Conservation (phyloP, 2,888 invertebrate genomes). For the Epistrophe grossulariae region DNA sequence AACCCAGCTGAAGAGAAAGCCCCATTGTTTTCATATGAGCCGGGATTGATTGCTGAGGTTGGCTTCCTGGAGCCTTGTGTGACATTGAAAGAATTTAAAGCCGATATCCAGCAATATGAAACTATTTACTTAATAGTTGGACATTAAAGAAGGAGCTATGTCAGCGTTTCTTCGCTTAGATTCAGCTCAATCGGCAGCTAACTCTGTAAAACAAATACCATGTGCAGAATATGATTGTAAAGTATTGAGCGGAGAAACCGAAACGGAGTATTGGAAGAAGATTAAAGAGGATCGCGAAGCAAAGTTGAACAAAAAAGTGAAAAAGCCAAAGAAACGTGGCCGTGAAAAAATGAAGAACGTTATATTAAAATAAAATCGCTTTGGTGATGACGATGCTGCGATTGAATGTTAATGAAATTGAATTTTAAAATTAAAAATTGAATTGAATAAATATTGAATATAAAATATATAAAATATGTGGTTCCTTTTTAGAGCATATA, state of each 20-base stretch:
- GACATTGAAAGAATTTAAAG: conserved; percentile 89
- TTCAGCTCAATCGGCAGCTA: conserved; percentile 84
- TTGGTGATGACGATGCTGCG: conserved; percentile 80
- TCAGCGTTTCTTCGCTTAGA: no score
- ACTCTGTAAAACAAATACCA: conserved; percentile 79
- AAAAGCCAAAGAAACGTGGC: conserved; percentile 81
- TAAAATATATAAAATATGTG: not conserved
- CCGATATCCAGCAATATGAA: conserved; percentile 86
- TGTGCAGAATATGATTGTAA: conserved; percentile 82
- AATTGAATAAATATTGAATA: not conserved
- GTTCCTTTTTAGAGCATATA: no score
- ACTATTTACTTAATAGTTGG: conserved; percentile 92
- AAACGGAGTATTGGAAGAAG: conserved; percentile 92
- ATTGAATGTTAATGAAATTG: conserved; percentile 25
- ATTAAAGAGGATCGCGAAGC: conserved; percentile 86
- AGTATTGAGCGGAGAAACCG: conserved; percentile 87
- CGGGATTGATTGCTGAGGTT: conserved; percentile 90
- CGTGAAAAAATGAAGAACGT: no score
- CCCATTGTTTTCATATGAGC: conserved; percentile 84
- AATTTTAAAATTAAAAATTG: not conserved
- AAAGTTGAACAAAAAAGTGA: conserved; percentile 81
- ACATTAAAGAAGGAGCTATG: conserved; percentile 89
- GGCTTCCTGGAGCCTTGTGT: conserved; percentile 87
- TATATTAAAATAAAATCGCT: conserved; percentile 81
- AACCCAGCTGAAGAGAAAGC: conserved; percentile 80